A percentile compares a stretch with the other conserved stretches of the same genome.
phyloP scores from a whole-genome alignment of 2,888 invertebrate genomes.

The Melieria omissa region DNA sequence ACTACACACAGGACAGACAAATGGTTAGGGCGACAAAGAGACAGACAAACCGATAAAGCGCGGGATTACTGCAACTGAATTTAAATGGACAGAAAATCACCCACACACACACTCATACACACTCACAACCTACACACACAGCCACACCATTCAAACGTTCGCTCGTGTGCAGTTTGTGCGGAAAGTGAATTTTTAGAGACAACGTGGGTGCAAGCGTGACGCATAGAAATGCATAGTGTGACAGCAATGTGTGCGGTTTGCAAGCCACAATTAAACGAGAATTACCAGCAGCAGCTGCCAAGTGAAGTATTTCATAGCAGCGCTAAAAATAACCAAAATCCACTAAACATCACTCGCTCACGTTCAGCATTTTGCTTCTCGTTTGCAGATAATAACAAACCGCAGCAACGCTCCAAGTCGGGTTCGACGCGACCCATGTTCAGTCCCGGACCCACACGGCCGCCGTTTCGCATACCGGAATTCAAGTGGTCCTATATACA shows the following conservation, averaged over 20 bases:
- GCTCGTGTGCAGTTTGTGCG: too few relatives aligned
- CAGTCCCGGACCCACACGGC: constrained; percentile 91
- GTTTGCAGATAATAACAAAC: constrained; percentile 24
- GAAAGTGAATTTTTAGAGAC: too few relatives aligned
- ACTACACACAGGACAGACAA: not conserved
- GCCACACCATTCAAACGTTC: too few relatives aligned
- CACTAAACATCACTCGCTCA: not conserved
- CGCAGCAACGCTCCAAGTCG: constrained; percentile 68
- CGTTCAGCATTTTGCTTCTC: not conserved
- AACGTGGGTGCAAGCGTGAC: not conserved
- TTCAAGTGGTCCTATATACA: constrained; percentile 99
- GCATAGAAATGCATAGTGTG: not conserved
- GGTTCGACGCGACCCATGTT: constrained; percentile 87
- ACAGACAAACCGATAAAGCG: too few relatives aligned
- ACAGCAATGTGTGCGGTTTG: not conserved
- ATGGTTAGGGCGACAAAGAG: too few relatives aligned
- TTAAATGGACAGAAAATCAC: too few relatives aligned
- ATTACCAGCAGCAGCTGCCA: constrained; percentile 1
- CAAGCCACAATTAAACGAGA: constrained; percentile 18
- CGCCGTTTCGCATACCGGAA: constrained; percentile 98
- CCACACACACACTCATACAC: too few relatives aligned
- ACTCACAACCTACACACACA: too few relatives aligned
- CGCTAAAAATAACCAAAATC: not conserved
- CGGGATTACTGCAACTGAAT: too few relatives aligned
- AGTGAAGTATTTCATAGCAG: too few relatives aligned